These are phyloP conservation scores for Neodiprion fabricii DNA, from an alignment of 1,140 invertebrate species.

Conservation along the genomic window DNA sequence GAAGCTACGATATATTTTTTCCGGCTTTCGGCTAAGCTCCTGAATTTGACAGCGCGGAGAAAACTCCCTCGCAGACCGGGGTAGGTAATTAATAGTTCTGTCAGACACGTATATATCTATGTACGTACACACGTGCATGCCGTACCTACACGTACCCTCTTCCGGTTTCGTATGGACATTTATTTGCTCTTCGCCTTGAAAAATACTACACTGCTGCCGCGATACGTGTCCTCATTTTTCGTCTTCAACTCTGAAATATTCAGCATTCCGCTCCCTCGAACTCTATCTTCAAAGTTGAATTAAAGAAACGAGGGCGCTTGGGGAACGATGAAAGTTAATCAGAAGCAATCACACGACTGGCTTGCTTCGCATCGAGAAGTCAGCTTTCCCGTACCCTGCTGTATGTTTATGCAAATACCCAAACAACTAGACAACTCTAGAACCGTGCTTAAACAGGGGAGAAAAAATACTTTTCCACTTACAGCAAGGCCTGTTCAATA, in stretches of 20 bases:
- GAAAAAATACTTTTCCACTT: too few species aligned
- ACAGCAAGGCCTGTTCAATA: too few species aligned
- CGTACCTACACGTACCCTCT: too few species aligned
- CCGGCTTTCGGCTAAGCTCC: not conserved
- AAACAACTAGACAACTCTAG: too few species aligned
- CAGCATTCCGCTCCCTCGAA: not conserved
- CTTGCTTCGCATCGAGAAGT: too few species aligned
- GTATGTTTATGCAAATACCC: too few species aligned
- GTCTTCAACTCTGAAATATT: not conserved
- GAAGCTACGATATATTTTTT: conserved; percentile 3
- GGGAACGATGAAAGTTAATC: too few species aligned
- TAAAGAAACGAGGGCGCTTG: not conserved
- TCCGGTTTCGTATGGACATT: not conserved
- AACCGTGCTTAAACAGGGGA: too few species aligned
- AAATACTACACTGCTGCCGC: not conserved
- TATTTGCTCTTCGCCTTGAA: not conserved
- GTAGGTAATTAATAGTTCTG: not conserved
- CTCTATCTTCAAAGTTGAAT: not conserved
- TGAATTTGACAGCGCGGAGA: not conserved
- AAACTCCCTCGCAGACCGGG: not conserved
- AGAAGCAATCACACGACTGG: too few species aligned
- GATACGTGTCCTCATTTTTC: not conserved
- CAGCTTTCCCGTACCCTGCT: too few species aligned
- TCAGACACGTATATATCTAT: not conserved
- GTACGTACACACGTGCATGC: not conserved